Base-by-base conservation (phyloP, 2,113 vertebrate species). In the Ranitomeya variabilis region DNA sequence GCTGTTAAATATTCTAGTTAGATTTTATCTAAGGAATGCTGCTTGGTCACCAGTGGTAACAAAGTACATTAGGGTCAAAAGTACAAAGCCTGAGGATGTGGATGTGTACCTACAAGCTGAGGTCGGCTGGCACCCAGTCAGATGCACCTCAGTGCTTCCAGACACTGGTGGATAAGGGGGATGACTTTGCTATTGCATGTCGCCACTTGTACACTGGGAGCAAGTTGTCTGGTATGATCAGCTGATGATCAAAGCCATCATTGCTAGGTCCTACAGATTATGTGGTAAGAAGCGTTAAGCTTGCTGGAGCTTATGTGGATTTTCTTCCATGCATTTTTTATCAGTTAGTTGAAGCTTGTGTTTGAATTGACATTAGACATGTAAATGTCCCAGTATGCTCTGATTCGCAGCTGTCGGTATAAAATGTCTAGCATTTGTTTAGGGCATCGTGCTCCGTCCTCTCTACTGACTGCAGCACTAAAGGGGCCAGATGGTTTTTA, bases 21-120 rank as follows among this genome's bases (percentile, higher is more conserved):
- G 73, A 76, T 51, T 51, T 64, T 78, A 78, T 78, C 85, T 87
- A 7, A 19, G 77, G 76, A 80, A 87, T 55, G 76, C 73, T 87
- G 74, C 76, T 54, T 66, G 76, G 60, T 80, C 60, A 80, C 76
- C 23, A 64, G 54, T 52, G 5, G 18, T 45, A 86, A 60, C 59
- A 78, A 21, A 21, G 71, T 69, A 13, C 19, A 54, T 11, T 45
- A n/a, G 54, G 85, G 85, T 64, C 85, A 86, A 66, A 78, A 37
- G 60, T 73, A 31, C 83, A 85, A 16, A 74, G 23, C 51, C 31
- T 84, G 7, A 37, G 59, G 16, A 12, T 14, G 26, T 71, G 67
- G 23, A 71, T 71, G 67, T 15, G 23, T 31, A 14, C 3, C 12
- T 57, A 57, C 9, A 11, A 57, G 55, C 55, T 7, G 12, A 57